Conservation (phyloP, 2,797 vertebrate species). For the Poeciliopsis paucimaculata region DNA sequence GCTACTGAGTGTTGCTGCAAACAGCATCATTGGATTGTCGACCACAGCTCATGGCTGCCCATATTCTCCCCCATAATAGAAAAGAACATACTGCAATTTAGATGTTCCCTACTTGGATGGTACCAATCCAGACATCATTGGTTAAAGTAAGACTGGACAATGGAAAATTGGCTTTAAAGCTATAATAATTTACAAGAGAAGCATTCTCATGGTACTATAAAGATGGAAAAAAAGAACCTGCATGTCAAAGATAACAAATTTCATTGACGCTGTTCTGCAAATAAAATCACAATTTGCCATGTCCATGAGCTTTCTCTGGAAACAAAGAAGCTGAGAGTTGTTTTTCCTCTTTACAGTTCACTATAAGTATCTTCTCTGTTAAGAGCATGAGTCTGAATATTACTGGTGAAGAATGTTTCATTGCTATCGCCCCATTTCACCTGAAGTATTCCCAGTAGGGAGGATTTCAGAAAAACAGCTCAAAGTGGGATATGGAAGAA, state of each 20-base stretch:
- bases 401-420: slow-evolving; percentile 56
- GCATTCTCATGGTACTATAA: background rate
- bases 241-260: background rate
- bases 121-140: too few relatives aligned
- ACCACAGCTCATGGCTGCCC: too few relatives aligned
- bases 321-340: slow-evolving; percentile 48
- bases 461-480: slow-evolving; percentile 44
- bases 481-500: slow-evolving; percentile 35
- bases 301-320: slow-evolving; percentile 28
- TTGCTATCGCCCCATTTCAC: slow-evolving; percentile 51
- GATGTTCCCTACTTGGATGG: too few relatives aligned
- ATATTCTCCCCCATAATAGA: too few relatives aligned
- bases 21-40: too few relatives aligned
- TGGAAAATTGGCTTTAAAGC: too few relatives aligned
- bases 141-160: too few relatives aligned
- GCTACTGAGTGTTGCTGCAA: too few relatives aligned
- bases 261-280: background rate
- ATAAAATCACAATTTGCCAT: slow-evolving; percentile 21
- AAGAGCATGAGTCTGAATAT: slow-evolving; percentile 52
- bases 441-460: slow-evolving; percentile 58
- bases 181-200: too few relatives aligned
- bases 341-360: slow-evolving; percentile 32
- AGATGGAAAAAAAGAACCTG: background rate
- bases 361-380: slow-evolving; percentile 35
- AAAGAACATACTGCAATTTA: too few relatives aligned